Evolutionary conservation across 2,797 vertebrate genomes (phyloP), one percentile per base, ranked within the genome.

Genomic region (Hydrophis major): DNA sequence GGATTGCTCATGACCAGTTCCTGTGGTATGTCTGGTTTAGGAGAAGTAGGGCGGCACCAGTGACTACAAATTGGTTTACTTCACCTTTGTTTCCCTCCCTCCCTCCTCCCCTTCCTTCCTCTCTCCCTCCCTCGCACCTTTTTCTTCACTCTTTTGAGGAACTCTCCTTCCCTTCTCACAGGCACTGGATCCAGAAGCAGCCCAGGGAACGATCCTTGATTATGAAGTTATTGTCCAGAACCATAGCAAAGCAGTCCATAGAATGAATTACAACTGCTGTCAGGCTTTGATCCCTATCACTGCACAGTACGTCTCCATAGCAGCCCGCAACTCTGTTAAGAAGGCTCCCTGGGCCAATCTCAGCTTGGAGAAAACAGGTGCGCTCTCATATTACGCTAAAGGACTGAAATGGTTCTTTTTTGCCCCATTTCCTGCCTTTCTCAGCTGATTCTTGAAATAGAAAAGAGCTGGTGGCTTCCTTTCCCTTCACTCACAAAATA

Each of bases 331-430:
- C 4, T 88, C 74, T 3, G 47, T 59, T 0, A 61, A 28, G 86
- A 56, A 86, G 93, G 92, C 69, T 0, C 56, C 13, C 25, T 57
- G 63, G 50, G 86, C 94, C 90, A 94, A 94, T 78, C 94, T 97
- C 69, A 96, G 95, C 83, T n/a, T 96, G 90, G 55, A 90, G n/a
- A 96, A 94, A 90, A 90, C 95, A 93, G 97, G 97, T 96, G 94
- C 95, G 93, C 12, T 16, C 83, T 32, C 37, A 69, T 28, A 14
- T 89, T 53, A 11, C 3, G 88, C 12, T 11, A 1, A 7, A 22
- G 74, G 10, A 20, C 10, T 78, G 28, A 53, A 90, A 55, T 11
- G 0, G 74, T 78, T 78, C 32, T 78, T 37, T 74, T 37, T 78
- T 78, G 27, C 4, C 42, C 66, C 4, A 60, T 37, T 59, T 87